phyloP scores from a whole-genome alignment of 2,888 invertebrate species.

The Chymomyza caudatula region DNA sequence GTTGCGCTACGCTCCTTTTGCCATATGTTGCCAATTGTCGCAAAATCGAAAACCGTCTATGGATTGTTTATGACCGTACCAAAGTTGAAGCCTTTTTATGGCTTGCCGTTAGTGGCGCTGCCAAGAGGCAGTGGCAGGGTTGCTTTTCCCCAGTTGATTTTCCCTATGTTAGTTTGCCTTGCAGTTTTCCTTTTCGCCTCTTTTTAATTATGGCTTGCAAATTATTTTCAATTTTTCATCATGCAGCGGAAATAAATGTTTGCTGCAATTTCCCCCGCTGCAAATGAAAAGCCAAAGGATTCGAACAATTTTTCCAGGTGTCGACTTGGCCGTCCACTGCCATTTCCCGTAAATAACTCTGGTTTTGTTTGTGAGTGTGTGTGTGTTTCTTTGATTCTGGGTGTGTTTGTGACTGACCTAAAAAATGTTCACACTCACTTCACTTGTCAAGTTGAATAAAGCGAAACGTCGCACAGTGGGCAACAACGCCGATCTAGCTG shows the following conservation, averaged over 20 bases:
- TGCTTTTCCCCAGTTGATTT: not conserved
- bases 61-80: conserved; percentile 61
- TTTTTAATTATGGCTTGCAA: conserved; percentile 69
- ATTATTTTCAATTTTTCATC: conserved; percentile 70
- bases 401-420: conserved; percentile 16
- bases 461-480: conserved; percentile 26
- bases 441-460: conserved; percentile 68
- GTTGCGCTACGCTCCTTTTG: conserved; percentile 15
- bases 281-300: conserved; percentile 62
- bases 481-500: too few relatives aligned
- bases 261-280: conserved; percentile 59
- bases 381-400: not conserved
- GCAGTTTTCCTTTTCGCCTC: conserved; percentile 35
- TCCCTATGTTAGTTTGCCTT: conserved; percentile 15
- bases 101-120: not conserved
- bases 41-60: conserved; percentile 68
- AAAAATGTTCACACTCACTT: conserved; percentile 69
- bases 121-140: not conserved
- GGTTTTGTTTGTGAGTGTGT: not conserved
- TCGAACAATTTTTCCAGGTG: conserved; percentile 56
- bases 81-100: not conserved
- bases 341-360: not conserved
- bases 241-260: conserved; percentile 65
- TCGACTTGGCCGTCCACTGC: conserved; percentile 42
- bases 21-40: conserved; percentile 71